Evolutionary conservation across 1,140 invertebrate species (phyloP), one percentile per base, ranked within the genome.

Genomic region (Camponotus floridanus): DNA sequence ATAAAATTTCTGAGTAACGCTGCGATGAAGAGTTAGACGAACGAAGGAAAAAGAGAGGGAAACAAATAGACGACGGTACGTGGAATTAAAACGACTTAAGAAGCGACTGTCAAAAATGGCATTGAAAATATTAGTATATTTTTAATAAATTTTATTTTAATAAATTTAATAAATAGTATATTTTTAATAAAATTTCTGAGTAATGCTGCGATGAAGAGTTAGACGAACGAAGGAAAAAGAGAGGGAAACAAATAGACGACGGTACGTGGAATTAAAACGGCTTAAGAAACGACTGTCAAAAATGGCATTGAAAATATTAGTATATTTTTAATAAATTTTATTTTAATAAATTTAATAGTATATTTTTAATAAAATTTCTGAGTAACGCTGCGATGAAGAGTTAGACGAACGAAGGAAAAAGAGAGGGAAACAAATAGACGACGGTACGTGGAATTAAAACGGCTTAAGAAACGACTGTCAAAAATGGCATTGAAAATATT

Each of bases 1-100:
- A 67, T 74, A 68, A 84, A 84, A 42, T 68, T 83, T 64, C 18
- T 33, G 39, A 31, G 13, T 57, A 57, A 67, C 11, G 61, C 18
- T 45, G 31, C 6, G 79, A 33, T 6, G 13, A 15, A 48, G 45
- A 48, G 31, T n/a, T 36, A 45, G 48, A 9, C 13, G 26, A 74
- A n/a, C 18, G 71, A 62, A 11, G 5, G 4, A 4, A 31, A 21
- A 11, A 73, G 15, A 39, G 21, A 57, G 57, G 33, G 48, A 59
- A 26, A 0, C 5, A 33, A 33, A 57, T 33, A 48, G n/a, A 11
- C 15, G 15, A 65, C 11, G n/a, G 39, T 36, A 21, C 13, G 39
- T 21, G 31, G 15, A 61, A 61, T 76, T 48, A 45, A 15, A 59
- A 21, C 11, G 42, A 2, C 42, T 45, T 45, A 13, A 45, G 9